Percentiles rank a stretch among this genome's conserved stretches.
Evolutionary conservation across 2,888 invertebrate species (phyloP).

Genomic region (Melanophora roralis): DNA sequence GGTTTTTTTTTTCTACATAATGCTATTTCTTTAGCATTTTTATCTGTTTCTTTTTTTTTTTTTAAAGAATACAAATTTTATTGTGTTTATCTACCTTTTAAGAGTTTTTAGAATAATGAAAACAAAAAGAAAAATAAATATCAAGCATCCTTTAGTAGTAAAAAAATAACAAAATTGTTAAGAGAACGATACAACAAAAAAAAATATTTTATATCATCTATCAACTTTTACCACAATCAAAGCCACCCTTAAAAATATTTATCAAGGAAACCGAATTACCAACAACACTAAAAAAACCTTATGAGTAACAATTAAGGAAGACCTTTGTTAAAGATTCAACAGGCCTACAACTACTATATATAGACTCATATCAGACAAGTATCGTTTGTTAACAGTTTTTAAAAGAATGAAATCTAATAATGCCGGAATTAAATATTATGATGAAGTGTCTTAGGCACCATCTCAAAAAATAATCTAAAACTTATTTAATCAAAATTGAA

Average conservation of each 20-base stretch:
- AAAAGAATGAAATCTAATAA: constrained; percentile 15
- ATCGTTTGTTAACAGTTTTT: background rate
- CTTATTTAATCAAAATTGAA: too few species aligned
- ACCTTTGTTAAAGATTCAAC: constrained; percentile 42
- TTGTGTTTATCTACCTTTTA: constrained; percentile 42
- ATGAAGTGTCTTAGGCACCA: too few species aligned
- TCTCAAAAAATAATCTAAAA: too few species aligned
- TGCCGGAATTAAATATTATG: too few species aligned
- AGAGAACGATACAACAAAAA: constrained; percentile 22
- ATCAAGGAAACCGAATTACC: constrained; percentile 43
- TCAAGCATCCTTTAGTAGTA: constrained; percentile 26
- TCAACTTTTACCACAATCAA: constrained; percentile 59
- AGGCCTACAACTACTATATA: constrained; percentile 20
- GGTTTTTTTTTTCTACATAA: background rate
- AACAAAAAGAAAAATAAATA: background rate
- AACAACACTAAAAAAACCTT: constrained; percentile 10
- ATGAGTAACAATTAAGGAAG: constrained; percentile 21
- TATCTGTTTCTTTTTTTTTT: background rate
- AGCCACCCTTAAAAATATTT: constrained; percentile 54
- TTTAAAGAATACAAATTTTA: background rate
- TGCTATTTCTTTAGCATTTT: background rate
- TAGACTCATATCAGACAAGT: constrained; percentile 9
- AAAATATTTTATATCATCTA: constrained; percentile 30
- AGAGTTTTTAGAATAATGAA: constrained; percentile 12
- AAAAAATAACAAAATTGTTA: constrained; percentile 20